phyloP scores from a whole-genome alignment of 2,113 vertebrate genomes.

The Ameiurus melas region DNA sequence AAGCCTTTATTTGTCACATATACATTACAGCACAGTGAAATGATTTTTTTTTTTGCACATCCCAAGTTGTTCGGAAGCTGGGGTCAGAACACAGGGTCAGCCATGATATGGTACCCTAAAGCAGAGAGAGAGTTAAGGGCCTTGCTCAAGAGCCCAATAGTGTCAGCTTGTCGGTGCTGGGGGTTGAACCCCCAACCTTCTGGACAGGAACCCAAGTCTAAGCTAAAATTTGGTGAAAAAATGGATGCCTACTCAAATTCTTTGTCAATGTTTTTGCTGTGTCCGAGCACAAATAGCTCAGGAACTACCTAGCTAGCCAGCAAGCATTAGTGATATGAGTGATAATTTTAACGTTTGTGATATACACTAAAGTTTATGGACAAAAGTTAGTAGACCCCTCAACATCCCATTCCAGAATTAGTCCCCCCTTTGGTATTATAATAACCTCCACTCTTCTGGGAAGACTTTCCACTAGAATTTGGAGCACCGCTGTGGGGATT shows the following conservation, averaged over 20 bases:
- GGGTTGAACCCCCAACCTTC: too few species aligned
- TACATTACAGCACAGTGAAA: too few species aligned
- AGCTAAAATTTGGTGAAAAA: background rate
- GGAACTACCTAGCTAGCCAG: background rate
- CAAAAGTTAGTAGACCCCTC: background rate
- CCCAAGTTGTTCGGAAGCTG: too few species aligned
- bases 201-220: too few species aligned
- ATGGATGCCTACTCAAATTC: background rate
- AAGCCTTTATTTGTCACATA: too few species aligned
- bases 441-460: background rate
- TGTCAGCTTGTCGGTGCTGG: too few species aligned
- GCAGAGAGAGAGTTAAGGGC: too few species aligned
- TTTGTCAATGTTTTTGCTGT: background rate
- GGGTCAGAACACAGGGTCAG: too few species aligned
- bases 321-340: background rate
- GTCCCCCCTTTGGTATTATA: background rate
- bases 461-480: background rate
- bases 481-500: background rate
- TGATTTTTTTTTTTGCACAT: too few species aligned
- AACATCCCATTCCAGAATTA: background rate
- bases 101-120: too few species aligned
- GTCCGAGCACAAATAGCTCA: background rate
- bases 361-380: background rate
- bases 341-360: background rate
- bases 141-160: too few species aligned